phyloP scores from a whole-genome alignment of 2,113 vertebrate species.

The Dipodomys merriami region DNA sequence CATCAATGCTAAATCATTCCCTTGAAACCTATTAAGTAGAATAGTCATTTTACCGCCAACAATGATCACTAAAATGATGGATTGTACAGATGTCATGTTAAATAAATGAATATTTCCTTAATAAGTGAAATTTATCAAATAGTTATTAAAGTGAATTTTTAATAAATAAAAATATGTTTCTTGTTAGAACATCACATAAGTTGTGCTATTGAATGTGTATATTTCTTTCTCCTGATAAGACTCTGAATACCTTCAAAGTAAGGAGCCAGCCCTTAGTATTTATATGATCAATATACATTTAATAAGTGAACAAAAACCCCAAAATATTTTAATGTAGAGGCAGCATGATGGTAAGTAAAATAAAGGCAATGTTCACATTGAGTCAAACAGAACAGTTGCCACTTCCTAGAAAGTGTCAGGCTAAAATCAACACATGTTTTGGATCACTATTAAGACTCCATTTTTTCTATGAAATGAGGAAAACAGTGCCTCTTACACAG shows the following conservation, averaged over 20 bases:
- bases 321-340: neutral
- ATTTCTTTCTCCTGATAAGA: neutral
- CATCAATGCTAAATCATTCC: neutral
- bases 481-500: neutral
- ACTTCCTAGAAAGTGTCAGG: neutral
- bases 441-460: neutral
- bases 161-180: neutral
- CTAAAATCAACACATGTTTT: neutral
- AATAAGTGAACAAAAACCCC: too few species aligned
- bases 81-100: neutral
- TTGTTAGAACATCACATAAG: neutral
- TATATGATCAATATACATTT: neutral
- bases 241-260: neutral
- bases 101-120: neutral
- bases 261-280: neutral
- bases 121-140: neutral
- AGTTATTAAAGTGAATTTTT: neutral
- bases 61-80: neutral
- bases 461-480: neutral
- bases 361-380: too few species aligned
- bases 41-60: neutral
- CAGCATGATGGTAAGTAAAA: neutral
- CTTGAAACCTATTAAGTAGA: neutral
- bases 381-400: fast-evolving
- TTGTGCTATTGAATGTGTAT: neutral